phyloP scores from a whole-genome alignment of 1,140 invertebrate genomes.

The Lucilia cuprina region DNA sequence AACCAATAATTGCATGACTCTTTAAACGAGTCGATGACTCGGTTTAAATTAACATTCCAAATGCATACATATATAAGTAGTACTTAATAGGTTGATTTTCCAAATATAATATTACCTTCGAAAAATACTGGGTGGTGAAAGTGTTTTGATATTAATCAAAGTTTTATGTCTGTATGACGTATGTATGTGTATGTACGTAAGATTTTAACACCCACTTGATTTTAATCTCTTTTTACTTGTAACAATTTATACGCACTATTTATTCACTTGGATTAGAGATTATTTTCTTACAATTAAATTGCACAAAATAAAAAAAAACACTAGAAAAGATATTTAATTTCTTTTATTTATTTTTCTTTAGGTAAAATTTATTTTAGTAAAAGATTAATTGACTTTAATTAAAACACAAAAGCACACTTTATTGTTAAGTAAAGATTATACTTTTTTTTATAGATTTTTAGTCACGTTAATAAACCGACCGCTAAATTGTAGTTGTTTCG shows the following conservation, averaged over 20 bases:
- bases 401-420: conserved; percentile 20
- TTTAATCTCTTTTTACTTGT: background rate
- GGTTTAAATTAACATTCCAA: background rate
- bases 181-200: background rate
- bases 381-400: conserved; percentile 22
- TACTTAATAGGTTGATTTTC: background rate
- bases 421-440: background rate
- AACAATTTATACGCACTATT: background rate
- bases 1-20: too few relatives aligned
- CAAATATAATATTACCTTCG: background rate
- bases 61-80: background rate
- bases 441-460: background rate
- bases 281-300: background rate
- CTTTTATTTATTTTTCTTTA: background rate
- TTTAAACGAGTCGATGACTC: too few relatives aligned
- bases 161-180: too few relatives aligned
- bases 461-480: background rate
- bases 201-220: background rate
- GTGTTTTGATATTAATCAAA: background rate
- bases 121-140: background rate
- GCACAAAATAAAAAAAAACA: background rate
- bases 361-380: background rate
- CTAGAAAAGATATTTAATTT: background rate
- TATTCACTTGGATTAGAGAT: background rate
- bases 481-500: background rate